Conservation (phyloP, 2,797 vertebrate genomes). For the Anguilla obscura region DNA sequence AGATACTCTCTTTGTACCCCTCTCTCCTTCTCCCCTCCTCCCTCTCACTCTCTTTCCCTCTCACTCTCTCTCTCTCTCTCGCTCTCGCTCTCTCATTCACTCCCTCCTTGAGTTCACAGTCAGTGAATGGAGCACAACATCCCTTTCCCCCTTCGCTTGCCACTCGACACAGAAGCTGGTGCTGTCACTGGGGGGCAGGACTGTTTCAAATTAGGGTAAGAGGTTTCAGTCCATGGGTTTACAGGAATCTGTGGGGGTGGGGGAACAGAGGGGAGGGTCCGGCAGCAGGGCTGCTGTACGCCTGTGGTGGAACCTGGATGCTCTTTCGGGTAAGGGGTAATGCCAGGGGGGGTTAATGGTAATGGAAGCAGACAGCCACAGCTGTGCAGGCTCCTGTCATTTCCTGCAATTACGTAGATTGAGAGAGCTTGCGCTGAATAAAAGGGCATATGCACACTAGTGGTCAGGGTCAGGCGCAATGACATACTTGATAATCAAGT, state of each 20-base stretch:
- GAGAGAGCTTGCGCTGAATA: not conserved
- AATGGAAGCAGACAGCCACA: not conserved
- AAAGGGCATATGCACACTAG: not conserved
- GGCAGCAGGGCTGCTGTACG: not conserved
- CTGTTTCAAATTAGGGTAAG: conserved; percentile 22
- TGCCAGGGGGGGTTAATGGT: not conserved
- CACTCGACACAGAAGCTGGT: not conserved
- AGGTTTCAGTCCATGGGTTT: conserved; percentile 17
- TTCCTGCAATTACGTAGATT: conserved; percentile 13
- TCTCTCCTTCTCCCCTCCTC: conserved; percentile 8
- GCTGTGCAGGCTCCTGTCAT: not conserved
- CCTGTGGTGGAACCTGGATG: not conserved
- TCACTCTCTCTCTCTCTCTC: not conserved
- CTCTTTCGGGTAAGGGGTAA: not conserved
- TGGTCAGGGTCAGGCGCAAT: not conserved
- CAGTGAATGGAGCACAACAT: conserved; percentile 25
- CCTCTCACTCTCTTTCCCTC: not conserved
- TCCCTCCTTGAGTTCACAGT: conserved; percentile 24
- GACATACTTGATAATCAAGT: not conserved
- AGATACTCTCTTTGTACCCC: conserved; percentile 51
- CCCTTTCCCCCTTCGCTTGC: conserved; percentile 12
- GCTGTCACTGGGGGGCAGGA: conserved; percentile 14
- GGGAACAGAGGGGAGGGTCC: not conserved
- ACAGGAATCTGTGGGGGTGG: conserved; percentile 3
- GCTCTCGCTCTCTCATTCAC: conserved; percentile 18